Conservation (phyloP, 2,888 invertebrate genomes). For the Perdita meconis region DNA sequence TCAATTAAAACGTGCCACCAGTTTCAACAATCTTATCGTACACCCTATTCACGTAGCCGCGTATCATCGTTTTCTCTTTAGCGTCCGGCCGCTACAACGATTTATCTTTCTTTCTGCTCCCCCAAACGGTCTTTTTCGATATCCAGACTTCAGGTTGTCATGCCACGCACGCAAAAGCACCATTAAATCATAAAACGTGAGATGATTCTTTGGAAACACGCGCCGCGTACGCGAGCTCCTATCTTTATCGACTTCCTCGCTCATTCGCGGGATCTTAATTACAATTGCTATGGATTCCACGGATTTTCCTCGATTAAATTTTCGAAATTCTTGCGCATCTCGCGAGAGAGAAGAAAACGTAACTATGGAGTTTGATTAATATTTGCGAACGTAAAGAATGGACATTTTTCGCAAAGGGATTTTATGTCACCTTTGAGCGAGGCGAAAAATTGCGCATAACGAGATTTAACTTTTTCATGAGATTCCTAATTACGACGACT, state of each 20-base stretch:
- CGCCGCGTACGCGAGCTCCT: slow-evolving; percentile 50
- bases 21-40: slow-evolving; percentile 27
- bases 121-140: slow-evolving; percentile 72
- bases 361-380: too few relatives aligned
- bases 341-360: too few relatives aligned
- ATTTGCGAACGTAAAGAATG: too few relatives aligned
- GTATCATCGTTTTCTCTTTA: slow-evolving; percentile 4
- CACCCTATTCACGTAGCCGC: slow-evolving; percentile 25
- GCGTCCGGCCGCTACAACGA: slow-evolving; percentile 40
- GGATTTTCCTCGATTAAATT: too few relatives aligned
- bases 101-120: slow-evolving; percentile 63
- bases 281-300: slow-evolving; percentile 5
- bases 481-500: too few relatives aligned
- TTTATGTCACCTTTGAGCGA: too few relatives aligned
- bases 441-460: too few relatives aligned
- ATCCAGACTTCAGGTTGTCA: slow-evolving; percentile 52
- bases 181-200: slow-evolving; percentile 74
- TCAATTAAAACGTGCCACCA: slow-evolving; percentile 27
- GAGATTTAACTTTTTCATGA: too few relatives aligned
- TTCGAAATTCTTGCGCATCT: too few relatives aligned
- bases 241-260: slow-evolving; percentile 5
- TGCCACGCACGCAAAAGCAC: slow-evolving; percentile 71
- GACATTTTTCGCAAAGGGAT: too few relatives aligned
- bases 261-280: slow-evolving; percentile 22
- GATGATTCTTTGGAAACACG: slow-evolving; percentile 64